phyloP scores from a whole-genome alignment of 1,140 invertebrate genomes.

The Caerostris extrusa region DNA sequence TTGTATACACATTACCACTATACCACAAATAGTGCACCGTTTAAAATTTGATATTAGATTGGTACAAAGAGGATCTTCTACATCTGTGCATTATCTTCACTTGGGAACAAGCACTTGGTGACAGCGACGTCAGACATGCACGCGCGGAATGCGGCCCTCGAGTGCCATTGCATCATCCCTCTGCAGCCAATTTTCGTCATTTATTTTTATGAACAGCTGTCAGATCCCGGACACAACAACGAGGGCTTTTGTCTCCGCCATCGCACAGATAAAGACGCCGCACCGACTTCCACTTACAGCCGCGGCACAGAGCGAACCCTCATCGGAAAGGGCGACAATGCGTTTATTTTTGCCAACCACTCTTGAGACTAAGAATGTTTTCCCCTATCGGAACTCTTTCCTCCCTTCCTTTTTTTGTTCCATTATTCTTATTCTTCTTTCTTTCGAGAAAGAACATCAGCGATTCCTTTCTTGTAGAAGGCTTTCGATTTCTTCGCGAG shows the following conservation, averaged over 20 bases:
- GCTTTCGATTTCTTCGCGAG: conserved; percentile 5
- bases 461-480: background rate
- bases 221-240: conserved; percentile 21
- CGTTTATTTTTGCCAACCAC: conserved; percentile 25
- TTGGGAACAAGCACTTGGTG: background rate
- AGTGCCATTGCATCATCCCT: background rate
- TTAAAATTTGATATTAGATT: too few relatives aligned
- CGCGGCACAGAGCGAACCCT: background rate
- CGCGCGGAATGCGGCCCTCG: background rate
- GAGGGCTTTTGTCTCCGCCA: background rate
- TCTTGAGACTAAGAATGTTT: background rate
- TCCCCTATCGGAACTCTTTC: background rate
- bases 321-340: conserved; percentile 18
- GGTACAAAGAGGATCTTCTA: too few relatives aligned
- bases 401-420: background rate
- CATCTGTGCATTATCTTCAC: background rate
- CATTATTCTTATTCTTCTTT: background rate
- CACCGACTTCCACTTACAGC: background rate
- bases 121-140: background rate
- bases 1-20: too few relatives aligned
- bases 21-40: too few relatives aligned
- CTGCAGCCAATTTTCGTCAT: background rate
- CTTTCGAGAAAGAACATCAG: background rate
- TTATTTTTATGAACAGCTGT: conserved; percentile 33
- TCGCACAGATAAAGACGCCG: background rate